A percentile compares a stretch with the other conserved stretches of the same genome.
phyloP scores from a whole-genome alignment of 2,797 vertebrate species.

The Perodicticus potto region DNA sequence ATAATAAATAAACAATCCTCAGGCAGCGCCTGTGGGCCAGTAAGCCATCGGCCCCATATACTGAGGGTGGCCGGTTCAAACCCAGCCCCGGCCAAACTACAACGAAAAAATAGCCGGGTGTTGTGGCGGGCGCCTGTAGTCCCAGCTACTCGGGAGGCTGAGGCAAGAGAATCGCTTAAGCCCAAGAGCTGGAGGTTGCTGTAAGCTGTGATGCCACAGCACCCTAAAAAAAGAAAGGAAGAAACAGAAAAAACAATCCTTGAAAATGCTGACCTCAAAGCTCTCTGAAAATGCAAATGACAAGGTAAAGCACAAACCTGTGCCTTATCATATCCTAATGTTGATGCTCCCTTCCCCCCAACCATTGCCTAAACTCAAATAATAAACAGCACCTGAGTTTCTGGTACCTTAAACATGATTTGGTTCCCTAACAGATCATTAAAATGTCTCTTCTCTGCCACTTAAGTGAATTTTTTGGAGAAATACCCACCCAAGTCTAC shows the following conservation, averaged over 20 bases:
- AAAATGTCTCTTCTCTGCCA: constrained; percentile 17
- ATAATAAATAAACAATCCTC: not conserved
- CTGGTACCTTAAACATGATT: not conserved
- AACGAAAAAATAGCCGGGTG: too few species aligned
- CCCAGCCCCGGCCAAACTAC: too few species aligned
- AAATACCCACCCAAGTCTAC: constrained; percentile 36
- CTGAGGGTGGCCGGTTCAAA: too few species aligned
- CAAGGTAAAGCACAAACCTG: not conserved
- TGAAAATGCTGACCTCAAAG: not conserved
- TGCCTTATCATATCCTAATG: not conserved
- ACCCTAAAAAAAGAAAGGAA: too few species aligned
- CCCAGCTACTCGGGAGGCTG: too few species aligned
- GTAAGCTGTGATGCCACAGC: too few species aligned
- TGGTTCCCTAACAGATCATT: constrained; percentile 13
- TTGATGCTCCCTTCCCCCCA: not conserved
- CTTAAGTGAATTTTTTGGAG: not conserved
- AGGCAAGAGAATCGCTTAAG: too few species aligned
- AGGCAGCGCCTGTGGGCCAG: too few species aligned
- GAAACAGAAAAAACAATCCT: too few species aligned
- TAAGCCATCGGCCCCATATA: too few species aligned
- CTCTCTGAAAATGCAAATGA: constrained; percentile 3
- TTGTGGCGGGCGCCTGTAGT: too few species aligned
- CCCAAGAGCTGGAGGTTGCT: too few species aligned
- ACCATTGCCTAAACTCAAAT: not conserved
- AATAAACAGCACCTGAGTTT: not conserved